A percentile compares a stretch with the other conserved stretches of the same genome.
These are phyloP conservation scores for Podarcis lilfordi DNA, from an alignment of 2,797 vertebrate species.

Conservation along the genomic window DNA sequence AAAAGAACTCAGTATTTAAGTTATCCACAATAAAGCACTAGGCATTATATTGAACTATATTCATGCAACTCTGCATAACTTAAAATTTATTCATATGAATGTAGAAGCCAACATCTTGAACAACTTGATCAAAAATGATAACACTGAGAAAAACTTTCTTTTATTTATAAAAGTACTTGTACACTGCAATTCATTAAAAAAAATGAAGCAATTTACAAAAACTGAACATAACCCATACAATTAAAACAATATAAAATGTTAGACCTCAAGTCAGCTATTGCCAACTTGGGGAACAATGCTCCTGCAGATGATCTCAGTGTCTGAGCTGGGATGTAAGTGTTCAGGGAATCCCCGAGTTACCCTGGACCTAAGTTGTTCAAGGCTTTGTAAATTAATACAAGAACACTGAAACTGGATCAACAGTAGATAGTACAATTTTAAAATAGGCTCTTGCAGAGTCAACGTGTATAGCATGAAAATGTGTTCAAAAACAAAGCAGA, in stretches of 20 bases:
- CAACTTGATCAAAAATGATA: rapidly evolving
- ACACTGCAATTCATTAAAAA: too few species aligned
- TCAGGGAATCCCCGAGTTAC: too few species aligned
- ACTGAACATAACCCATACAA: too few species aligned
- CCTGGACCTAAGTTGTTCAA: too few species aligned
- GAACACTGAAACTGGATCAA: too few species aligned
- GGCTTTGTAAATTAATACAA: too few species aligned
- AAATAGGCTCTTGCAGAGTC: background rate
- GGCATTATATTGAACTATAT: background rate
- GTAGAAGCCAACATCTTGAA: background rate
- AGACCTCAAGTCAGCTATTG: too few species aligned
- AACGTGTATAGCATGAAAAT: background rate
- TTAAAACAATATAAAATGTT: too few species aligned
- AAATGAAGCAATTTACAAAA: too few species aligned
- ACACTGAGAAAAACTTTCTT: background rate
- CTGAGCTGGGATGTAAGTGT: too few species aligned
- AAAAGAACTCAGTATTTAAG: background rate
- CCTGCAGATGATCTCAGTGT: too few species aligned
- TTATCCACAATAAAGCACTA: conserved; percentile 9
- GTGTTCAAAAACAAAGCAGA: background rate
- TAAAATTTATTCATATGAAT: background rate
- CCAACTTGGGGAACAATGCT: too few species aligned
- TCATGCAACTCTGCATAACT: background rate
- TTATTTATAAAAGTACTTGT: background rate
- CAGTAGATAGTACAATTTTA: background rate